Conservation (phyloP, 2,888 invertebrate genomes). For the Heteromurus nitidus region DNA sequence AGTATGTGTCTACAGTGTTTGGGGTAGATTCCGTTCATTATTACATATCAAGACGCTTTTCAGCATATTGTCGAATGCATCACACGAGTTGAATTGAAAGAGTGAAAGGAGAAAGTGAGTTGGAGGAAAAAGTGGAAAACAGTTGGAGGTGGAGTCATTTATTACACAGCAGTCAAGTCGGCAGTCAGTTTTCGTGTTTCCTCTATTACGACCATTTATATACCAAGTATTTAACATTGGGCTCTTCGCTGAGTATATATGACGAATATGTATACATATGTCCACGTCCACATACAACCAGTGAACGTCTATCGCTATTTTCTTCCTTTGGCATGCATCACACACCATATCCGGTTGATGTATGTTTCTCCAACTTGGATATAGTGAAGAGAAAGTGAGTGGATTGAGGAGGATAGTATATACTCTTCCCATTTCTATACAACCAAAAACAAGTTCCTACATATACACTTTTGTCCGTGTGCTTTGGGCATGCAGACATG, state of each 20-base stretch:
- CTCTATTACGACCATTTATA: conserved; percentile 12
- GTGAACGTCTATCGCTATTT: conserved; percentile 1
- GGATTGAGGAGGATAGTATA: not conserved
- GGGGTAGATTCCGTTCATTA: too few relatives aligned
- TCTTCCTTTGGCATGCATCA: conserved; percentile 41
- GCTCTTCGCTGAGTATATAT: too few relatives aligned
- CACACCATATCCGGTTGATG: conserved; percentile 51
- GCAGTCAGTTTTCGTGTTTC: conserved; percentile 17
- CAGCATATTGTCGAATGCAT: not conserved
- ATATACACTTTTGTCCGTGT: not conserved
- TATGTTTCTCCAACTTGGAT: conserved; percentile 29
- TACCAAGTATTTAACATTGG: conserved; percentile 9
- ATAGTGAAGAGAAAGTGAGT: not conserved
- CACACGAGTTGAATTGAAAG: conserved; percentile 2
- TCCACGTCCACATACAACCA: too few relatives aligned
- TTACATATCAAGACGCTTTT: too few relatives aligned
- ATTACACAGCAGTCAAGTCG: conserved; percentile 35
- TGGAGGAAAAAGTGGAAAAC: conserved; percentile 26
- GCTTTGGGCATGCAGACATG: conserved; percentile 16
- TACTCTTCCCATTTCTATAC: too few relatives aligned
- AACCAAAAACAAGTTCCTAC: conserved; percentile 11
- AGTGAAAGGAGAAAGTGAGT: not conserved
- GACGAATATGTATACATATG: too few relatives aligned
- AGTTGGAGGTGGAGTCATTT: conserved; percentile 42
- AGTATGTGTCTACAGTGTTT: too few relatives aligned